A percentile compares a stretch with the other conserved stretches of the same genome.
Conservation (phyloP, 2,888 invertebrate genomes). For the Calephelis perditalis region DNA sequence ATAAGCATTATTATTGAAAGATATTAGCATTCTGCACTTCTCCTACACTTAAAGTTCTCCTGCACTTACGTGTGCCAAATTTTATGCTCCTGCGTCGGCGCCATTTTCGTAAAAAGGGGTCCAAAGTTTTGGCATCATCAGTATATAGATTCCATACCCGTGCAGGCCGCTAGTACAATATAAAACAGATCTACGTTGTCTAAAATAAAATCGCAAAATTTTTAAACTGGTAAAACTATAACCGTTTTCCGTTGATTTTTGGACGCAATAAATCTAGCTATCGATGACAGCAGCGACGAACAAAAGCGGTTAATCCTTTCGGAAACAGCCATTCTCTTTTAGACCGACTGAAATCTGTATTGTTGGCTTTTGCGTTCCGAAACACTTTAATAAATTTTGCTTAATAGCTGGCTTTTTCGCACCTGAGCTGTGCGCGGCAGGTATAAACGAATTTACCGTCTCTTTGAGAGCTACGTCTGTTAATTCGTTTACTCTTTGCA, state of each 20-base stretch:
- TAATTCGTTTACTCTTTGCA: conserved; percentile 73
- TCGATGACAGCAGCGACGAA: conserved; percentile 25
- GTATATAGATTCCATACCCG: too few relatives aligned
- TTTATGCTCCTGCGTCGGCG: too few relatives aligned
- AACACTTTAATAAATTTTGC: conserved; percentile 63
- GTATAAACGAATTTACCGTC: conserved; percentile 68
- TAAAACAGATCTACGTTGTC: background rate
- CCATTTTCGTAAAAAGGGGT: too few relatives aligned
- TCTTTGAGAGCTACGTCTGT: conserved; percentile 59
- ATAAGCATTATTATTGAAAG: too few relatives aligned
- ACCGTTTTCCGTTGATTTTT: conserved; percentile 14
- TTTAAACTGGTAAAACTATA: conserved; percentile 18
- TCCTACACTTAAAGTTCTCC: too few relatives aligned
- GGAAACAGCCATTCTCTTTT: conserved; percentile 27
- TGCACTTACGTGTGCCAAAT: too few relatives aligned
- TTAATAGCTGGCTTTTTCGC: conserved; percentile 63
- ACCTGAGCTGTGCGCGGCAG: conserved; percentile 57
- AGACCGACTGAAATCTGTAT: conserved; percentile 29
- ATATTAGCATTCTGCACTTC: too few relatives aligned
- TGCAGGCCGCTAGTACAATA: too few relatives aligned
- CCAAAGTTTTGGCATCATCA: too few relatives aligned
- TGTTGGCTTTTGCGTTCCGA: conserved; percentile 37
- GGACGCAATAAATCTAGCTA: conserved; percentile 20
- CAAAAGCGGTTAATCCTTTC: conserved; percentile 27
- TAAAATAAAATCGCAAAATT: conserved; percentile 15